Evolutionary conservation across 2,797 vertebrate species (phyloP).

Genomic region (Ctenopoma kingsleyae): DNA sequence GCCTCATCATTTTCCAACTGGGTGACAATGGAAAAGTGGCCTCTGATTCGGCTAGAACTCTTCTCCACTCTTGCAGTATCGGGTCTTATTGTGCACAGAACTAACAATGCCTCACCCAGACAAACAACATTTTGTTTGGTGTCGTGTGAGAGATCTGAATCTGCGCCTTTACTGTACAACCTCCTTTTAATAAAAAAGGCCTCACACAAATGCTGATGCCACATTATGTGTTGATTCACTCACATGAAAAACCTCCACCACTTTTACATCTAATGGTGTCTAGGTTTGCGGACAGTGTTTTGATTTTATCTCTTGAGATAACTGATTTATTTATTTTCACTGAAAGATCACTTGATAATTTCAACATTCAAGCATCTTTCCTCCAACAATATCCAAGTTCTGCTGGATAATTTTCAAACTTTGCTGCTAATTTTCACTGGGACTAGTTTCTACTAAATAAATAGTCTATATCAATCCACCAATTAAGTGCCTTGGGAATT

Average conservation of each 20-base stretch:
- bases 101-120: slow-evolving; percentile 31
- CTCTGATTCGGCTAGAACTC: slow-evolving; percentile 54
- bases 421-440: background rate
- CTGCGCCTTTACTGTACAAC: slow-evolving; percentile 15
- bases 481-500: background rate
- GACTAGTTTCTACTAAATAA: background rate
- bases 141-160: slow-evolving; percentile 25
- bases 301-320: background rate
- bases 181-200: slow-evolving; percentile 17
- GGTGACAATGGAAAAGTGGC: slow-evolving; percentile 65
- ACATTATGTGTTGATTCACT: slow-evolving; percentile 11
- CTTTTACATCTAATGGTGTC: background rate
- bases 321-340: too few species aligned
- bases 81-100: slow-evolving; percentile 49
- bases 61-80: slow-evolving; percentile 33
- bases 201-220: slow-evolving; percentile 15
- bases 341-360: background rate
- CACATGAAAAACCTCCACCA: background rate
- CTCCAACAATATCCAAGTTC: background rate
- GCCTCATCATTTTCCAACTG: slow-evolving; percentile 72
- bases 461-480: background rate
- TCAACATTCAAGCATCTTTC: background rate
- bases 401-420: background rate
- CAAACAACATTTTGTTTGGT: slow-evolving; percentile 4
- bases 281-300: background rate